phyloP scores from a whole-genome alignment of 92 coral and sea anemone genomes.

The Paramuricea clavata region DNA sequence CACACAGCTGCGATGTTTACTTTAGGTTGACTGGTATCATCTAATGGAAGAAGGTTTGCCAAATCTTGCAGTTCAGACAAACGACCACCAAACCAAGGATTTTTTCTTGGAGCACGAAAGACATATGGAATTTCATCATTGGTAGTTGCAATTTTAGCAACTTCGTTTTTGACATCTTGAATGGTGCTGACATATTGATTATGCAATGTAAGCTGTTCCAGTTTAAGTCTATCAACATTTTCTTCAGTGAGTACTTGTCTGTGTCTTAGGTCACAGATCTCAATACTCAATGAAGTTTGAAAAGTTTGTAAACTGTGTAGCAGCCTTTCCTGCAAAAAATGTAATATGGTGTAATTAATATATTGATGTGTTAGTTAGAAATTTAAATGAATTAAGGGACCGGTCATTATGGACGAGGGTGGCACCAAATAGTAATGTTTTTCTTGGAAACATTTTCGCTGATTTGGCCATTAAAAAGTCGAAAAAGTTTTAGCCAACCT shows the following conservation, averaged over 20 bases:
- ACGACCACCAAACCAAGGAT: slow-evolving; percentile 64
- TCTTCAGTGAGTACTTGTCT: not conserved
- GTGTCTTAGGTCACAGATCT: not conserved
- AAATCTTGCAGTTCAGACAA: slow-evolving; percentile 12
- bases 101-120: slow-evolving; percentile 59
- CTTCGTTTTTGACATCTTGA: not conserved
- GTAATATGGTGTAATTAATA: not conserved
- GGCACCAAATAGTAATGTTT: no score
- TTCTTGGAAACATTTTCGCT: no score
- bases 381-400: not conserved
- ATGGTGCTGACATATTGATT: not conserved
- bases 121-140: not conserved
- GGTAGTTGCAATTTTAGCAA: not conserved
- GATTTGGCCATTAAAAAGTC: no score
- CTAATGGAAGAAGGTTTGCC: not conserved
- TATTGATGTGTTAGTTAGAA: not conserved
- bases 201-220: not conserved
- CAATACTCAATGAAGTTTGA: not conserved
- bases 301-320: not conserved
- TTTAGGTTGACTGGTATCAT: not conserved
- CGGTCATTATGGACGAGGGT: no score
- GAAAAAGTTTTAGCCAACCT: no score
- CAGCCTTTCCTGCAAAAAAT: not conserved
- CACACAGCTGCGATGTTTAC: slow-evolving; percentile 61
- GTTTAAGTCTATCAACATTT: not conserved